Evolutionary conservation across 1,140 invertebrate genomes (phyloP).

Genomic region (Drosophila dunni): DNA sequence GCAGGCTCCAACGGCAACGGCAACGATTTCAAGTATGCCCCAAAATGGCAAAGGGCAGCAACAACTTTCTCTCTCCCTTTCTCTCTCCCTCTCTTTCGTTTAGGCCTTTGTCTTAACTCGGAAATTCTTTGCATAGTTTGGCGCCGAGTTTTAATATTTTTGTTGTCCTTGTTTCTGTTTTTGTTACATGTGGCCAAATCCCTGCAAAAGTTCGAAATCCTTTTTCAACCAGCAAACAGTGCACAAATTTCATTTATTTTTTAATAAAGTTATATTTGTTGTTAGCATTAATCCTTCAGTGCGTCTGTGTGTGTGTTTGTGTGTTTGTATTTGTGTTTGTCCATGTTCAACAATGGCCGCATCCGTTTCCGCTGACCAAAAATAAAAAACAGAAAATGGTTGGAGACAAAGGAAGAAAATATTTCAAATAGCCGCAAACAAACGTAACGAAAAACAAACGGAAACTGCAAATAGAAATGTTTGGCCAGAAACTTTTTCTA

Average conservation of each 20-base stretch:
- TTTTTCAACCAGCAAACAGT: constrained; percentile 46
- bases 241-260: constrained; percentile 80
- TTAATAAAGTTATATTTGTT: constrained; percentile 83
- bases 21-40: constrained; percentile 70
- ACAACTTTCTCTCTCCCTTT: neutral
- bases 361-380: constrained; percentile 71
- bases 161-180: constrained; percentile 24
- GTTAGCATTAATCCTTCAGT: constrained; percentile 68
- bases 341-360: constrained; percentile 74
- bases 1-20: constrained; percentile 16
- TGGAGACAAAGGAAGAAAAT: constrained; percentile 46
- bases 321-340: constrained; percentile 59
- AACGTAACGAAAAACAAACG: constrained; percentile 55
- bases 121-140: constrained; percentile 73
- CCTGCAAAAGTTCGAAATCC: constrained; percentile 2
- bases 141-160: constrained; percentile 21
- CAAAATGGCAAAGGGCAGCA: constrained; percentile 31
- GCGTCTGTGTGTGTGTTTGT: constrained; percentile 9
- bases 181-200: constrained; percentile 59
- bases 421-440: constrained; percentile 68
- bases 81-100: neutral
- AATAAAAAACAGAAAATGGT: constrained; percentile 25
- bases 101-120: constrained; percentile 46
- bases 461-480: constrained; percentile 75
- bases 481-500: constrained; percentile 62